A percentile compares a stretch with the other conserved stretches of the same genome.
Evolutionary conservation across 2,797 vertebrate species (phyloP).

Genomic region (Phataginus tetradactyla): DNA sequence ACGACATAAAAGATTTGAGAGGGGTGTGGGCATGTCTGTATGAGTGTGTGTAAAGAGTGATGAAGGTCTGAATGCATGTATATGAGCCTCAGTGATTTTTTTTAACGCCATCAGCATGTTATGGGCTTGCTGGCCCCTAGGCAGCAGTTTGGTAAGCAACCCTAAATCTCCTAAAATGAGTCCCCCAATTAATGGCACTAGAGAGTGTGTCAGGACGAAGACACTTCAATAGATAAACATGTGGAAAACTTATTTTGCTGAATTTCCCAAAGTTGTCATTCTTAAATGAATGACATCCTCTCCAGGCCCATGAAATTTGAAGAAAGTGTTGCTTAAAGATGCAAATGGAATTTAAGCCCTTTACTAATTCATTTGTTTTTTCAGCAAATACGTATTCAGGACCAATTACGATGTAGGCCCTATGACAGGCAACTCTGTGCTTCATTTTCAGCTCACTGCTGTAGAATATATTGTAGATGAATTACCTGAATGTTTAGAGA

Average conservation of each 20-base stretch:
- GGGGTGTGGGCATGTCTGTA: neutral
- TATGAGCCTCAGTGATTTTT: neutral
- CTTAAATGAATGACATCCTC: constrained; percentile 29
- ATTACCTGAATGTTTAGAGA: neutral
- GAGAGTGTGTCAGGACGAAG: neutral
- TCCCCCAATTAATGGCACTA: neutral
- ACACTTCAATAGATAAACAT: neutral
- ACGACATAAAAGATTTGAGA: neutral
- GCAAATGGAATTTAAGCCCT: neutral
- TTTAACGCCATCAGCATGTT: neutral
- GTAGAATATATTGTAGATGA: neutral
- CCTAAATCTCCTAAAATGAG: neutral
- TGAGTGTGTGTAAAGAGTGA: neutral
- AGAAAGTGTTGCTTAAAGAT: constrained; percentile 15
- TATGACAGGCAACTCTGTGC: neutral
- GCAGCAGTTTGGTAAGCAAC: neutral
- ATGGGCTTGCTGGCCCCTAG: neutral
- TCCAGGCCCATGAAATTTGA: neutral
- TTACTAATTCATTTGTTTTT: constrained; percentile 8
- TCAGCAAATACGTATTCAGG: constrained; percentile 14
- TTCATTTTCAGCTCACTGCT: neutral
- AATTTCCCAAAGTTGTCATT: neutral
- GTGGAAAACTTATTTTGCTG: neutral
- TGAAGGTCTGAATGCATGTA: neutral
- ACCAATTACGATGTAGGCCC: neutral